phyloP scores from a whole-genome alignment of 2,113 vertebrate species.

The Oriolus oriolus region DNA sequence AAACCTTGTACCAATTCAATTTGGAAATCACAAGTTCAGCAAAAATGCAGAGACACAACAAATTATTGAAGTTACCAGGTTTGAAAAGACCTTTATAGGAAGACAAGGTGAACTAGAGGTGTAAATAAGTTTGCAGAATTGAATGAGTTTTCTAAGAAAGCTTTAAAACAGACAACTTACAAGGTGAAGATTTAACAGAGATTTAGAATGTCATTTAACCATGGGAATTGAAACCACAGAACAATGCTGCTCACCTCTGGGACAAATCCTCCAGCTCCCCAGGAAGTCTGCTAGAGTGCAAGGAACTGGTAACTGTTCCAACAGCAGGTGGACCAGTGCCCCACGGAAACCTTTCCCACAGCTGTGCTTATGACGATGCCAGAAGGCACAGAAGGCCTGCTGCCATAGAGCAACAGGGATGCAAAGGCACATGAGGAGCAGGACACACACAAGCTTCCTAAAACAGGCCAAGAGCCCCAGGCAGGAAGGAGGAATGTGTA shows the following conservation, averaged over 20 bases:
- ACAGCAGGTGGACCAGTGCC: background rate
- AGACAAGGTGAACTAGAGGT: constrained; percentile 46
- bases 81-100: constrained; percentile 26
- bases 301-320: background rate
- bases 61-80: constrained; percentile 30
- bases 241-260: background rate
- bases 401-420: background rate
- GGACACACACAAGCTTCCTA: background rate
- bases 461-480: background rate
- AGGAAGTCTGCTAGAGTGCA: background rate
- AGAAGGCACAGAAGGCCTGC: background rate
- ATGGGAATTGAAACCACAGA: background rate
- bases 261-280: background rate
- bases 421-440: background rate
- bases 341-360: background rate
- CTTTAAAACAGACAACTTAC: background rate
- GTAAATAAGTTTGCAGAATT: constrained; percentile 43
- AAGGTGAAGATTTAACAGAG: background rate
- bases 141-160: constrained; percentile 19
- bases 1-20: constrained; percentile 28
- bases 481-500: background rate
- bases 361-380: rapidly evolving
- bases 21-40: constrained; percentile 47
- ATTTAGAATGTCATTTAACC: background rate
- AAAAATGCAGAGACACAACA: constrained; percentile 21